Conservation (phyloP, 2,113 vertebrate genomes). For the Mus spicilegus region DNA sequence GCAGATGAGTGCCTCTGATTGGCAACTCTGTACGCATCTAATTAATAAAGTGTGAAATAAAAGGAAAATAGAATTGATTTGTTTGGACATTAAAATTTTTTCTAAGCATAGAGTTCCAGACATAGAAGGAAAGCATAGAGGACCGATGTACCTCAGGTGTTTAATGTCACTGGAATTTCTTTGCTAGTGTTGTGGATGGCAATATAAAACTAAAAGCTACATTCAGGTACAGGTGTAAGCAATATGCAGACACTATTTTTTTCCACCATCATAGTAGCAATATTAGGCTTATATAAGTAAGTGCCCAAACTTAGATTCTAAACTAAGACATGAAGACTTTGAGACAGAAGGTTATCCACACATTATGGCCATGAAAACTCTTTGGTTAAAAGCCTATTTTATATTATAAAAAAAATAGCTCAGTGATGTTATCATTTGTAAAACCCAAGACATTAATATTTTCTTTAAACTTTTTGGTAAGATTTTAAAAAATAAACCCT, state of each 20-base stretch:
- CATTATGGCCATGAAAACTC: not conserved
- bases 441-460: not conserved
- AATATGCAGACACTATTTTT: not conserved
- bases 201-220: not conserved
- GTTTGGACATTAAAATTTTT: constrained; percentile 51
- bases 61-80: constrained; percentile 66
- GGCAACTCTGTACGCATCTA: constrained; percentile 53
- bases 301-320: not conserved
- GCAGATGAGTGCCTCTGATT: constrained; percentile 66
- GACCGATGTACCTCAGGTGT: not conserved
- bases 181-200: not conserved
- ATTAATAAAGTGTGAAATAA: constrained; percentile 75
- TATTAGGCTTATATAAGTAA: not conserved
- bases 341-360: not conserved
- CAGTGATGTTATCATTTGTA: not conserved
- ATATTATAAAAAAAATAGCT: not conserved
- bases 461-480: constrained; percentile 13
- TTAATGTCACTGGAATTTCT: constrained; percentile 12
- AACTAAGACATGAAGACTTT: not conserved
- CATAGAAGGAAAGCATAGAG: constrained; percentile 45
- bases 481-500: not conserved
- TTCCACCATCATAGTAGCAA: not conserved
- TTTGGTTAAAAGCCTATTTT: not conserved
- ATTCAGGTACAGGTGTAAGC: not conserved
- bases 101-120: constrained; percentile 32